These are phyloP conservation scores for Pycnomerus fuliginosus DNA, from an alignment of 2,888 invertebrate species.

Conservation along the genomic window DNA sequence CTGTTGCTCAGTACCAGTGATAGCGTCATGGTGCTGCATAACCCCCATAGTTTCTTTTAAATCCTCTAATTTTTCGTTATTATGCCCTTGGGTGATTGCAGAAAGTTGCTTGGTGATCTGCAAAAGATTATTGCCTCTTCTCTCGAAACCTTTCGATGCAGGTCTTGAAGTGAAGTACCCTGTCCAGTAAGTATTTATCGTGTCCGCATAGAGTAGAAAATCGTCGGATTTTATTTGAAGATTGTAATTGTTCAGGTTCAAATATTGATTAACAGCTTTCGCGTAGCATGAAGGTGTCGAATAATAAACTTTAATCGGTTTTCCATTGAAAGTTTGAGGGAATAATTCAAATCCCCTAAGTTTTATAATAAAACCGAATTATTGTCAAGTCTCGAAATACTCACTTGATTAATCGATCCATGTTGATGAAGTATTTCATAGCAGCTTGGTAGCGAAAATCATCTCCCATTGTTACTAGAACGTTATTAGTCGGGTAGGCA, in stretches of 20 bases:
- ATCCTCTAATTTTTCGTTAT: slow-evolving; percentile 7
- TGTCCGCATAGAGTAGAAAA: slow-evolving; percentile 87
- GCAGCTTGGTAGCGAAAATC: slow-evolving; percentile 22
- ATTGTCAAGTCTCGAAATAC: background rate
- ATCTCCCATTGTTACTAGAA: slow-evolving; percentile 23
- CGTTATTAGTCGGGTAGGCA: slow-evolving; percentile 15
- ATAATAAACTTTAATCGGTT: slow-evolving; percentile 67
- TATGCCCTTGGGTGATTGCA: slow-evolving; percentile 3
- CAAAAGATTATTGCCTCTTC: slow-evolving; percentile 68
- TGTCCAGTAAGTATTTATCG: slow-evolving; percentile 85
- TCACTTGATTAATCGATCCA: slow-evolving; percentile 16
- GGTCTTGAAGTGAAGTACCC: slow-evolving; percentile 85
- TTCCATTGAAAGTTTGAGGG: slow-evolving; percentile 10
- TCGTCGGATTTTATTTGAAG: slow-evolving; percentile 72
- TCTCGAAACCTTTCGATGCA: slow-evolving; percentile 72
- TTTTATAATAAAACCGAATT: background rate
- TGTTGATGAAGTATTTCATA: slow-evolving; percentile 13
- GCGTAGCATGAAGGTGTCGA: slow-evolving; percentile 81
- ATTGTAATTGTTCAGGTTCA: slow-evolving; percentile 9
- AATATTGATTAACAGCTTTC: slow-evolving; percentile 60
- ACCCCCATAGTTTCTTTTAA: slow-evolving; percentile 76
- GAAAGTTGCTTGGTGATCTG: slow-evolving; percentile 56
- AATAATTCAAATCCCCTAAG: slow-evolving; percentile 16
- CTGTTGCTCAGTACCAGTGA: slow-evolving; percentile 86
- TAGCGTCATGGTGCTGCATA: slow-evolving; percentile 91